Base-by-base conservation (phyloP, 37 sponge, comb jelly and placozoan genomes). In the Axinella damicornis region DNA sequence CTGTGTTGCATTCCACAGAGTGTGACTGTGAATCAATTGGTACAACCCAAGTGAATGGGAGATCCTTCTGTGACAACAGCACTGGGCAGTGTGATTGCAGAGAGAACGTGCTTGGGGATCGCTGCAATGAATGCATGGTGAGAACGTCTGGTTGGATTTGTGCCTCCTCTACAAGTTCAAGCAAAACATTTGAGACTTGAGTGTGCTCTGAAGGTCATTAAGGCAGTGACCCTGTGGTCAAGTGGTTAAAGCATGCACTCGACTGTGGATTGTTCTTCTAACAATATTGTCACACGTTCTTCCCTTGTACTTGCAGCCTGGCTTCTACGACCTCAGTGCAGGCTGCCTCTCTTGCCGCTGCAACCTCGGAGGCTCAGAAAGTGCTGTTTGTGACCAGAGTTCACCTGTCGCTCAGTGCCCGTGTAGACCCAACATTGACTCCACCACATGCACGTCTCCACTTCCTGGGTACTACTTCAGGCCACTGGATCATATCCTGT, bases 351-450 rank as follows among this genome's bases (percentile, higher is more conserved):
- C 71, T 32, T 88, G 89, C 58, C 32, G 73, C 27, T 88, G 89
- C 30, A 68, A 88, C 62, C 19, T 60, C 17, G 81, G 54, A 24
- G 89, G 89, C 25, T 75, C 83, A 17, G 25, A 24, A 2, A 69
- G 58, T 61, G 19, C 56, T 2, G 52, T 89, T 12, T 96, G 97
- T 78, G 83, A 91, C 56, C 67, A 72, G 32, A 46, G 30, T 36
- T 68, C 84, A 60, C 16, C 82, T 19, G 40, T 35, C 13, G 93
- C 88, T 5, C 87, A 90, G 77, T 96, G 97, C 39, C 57, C 70
- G 19, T 96, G 97, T 55, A 74, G 64, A 57, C 68, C 74, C 12
- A 71, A 82, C 36, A 66, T 94, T 19, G 63, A 15, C 31, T 78
- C 79, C 2, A 71, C 32, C n/a, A 73, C 62, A 5, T 94, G 94